Conservation (phyloP, 2,797 vertebrate genomes). For the Argentina silus region DNA sequence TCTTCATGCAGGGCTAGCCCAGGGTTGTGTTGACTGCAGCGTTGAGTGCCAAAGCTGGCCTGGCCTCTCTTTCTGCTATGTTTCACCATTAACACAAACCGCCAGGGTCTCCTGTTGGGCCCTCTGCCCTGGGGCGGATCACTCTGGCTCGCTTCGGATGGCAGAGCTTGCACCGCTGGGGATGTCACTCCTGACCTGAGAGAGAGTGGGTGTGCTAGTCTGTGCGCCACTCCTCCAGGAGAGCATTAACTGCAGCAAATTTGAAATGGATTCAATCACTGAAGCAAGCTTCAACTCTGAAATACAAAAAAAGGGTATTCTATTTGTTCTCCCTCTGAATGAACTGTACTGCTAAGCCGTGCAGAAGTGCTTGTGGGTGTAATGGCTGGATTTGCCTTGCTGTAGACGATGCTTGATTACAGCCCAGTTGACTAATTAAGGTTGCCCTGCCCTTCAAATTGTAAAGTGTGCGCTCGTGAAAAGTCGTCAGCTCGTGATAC, state of each 20-base stretch:
- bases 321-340: slow-evolving; percentile 21
- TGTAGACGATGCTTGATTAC: slow-evolving; percentile 39
- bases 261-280: slow-evolving; percentile 49
- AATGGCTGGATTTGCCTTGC: slow-evolving; percentile 38
- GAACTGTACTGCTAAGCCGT: slow-evolving; percentile 17
- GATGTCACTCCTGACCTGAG: neutral
- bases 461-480: slow-evolving; percentile 24
- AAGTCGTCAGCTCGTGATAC: slow-evolving; percentile 29
- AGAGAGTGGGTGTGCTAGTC: neutral
- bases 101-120: slow-evolving; percentile 3
- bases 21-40: neutral
- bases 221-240: neutral
- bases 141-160: slow-evolving; percentile 23
- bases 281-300: slow-evolving; percentile 22
- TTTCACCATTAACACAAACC: slow-evolving; percentile 1
- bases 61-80: neutral
- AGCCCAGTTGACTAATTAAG: slow-evolving; percentile 41
- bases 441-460: slow-evolving; percentile 23
- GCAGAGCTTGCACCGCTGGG: neutral
- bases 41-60: neutral
- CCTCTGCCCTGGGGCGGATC: slow-evolving; percentile 11
- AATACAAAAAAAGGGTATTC: slow-evolving; percentile 42
- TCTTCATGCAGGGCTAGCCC: neutral
- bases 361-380: slow-evolving; percentile 18
- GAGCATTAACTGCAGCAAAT: slow-evolving; percentile 37